These are phyloP conservation scores for Danio albolineatus DNA, from an alignment of 2,797 vertebrate genomes.

Conservation along the genomic window DNA sequence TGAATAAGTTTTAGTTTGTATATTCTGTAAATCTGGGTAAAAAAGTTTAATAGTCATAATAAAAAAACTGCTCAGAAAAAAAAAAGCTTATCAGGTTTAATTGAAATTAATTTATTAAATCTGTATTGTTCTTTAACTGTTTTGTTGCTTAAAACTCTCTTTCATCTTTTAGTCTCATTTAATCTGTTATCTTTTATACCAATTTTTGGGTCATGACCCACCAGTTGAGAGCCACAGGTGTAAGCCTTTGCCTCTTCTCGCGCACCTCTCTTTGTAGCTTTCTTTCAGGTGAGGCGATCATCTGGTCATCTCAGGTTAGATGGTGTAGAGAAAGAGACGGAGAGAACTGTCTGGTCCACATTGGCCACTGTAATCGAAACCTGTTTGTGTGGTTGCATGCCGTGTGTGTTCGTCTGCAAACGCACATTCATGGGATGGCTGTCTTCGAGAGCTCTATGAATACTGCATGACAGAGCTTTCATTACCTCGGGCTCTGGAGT, in stretches of 20 bases:
- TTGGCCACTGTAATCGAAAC: conserved; percentile 55
- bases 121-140: no score
- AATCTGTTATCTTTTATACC: not conserved
- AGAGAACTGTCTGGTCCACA: conserved; percentile 58
- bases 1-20: no score
- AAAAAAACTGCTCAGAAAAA: no score
- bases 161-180: no score
- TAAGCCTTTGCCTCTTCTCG: conserved; percentile 9
- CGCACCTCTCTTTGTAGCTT: conserved; percentile 28
- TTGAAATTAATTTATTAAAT: no score
- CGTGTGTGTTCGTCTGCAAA: conserved; percentile 48
- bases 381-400: conserved; percentile 47
- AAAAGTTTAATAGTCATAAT: no score
- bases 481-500: conserved; percentile 75
- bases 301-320: conserved; percentile 62
- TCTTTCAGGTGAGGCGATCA: conserved; percentile 45
- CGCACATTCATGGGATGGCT: conserved; percentile 32
- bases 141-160: no score
- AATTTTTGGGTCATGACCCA: not conserved
- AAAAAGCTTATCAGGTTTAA: no score
- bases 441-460: conserved; percentile 73
- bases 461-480: conserved; percentile 82
- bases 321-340: conserved; percentile 50
- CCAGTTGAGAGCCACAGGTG: not conserved
- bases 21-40: no score